phyloP scores from a whole-genome alignment of 2,113 vertebrate species.

The Xiphorhynchus elegans region DNA sequence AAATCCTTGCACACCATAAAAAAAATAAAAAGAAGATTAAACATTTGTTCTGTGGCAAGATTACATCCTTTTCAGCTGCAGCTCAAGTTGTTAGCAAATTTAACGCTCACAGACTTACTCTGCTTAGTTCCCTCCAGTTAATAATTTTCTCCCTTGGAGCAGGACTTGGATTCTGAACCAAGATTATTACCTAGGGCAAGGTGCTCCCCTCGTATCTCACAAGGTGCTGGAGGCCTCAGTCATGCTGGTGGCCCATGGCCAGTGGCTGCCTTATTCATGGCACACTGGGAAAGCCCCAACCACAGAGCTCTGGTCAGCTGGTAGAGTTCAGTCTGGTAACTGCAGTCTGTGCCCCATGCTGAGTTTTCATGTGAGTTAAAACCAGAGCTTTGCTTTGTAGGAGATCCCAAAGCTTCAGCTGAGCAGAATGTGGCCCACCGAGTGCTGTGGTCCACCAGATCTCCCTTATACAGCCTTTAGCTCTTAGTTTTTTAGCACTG shows the following conservation, averaged over 20 bases:
- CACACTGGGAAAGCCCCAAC: background rate
- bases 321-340: background rate
- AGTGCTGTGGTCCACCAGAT: background rate
- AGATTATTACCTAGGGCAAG: background rate
- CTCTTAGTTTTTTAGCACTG: background rate
- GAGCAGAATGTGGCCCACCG: background rate
- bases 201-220: background rate
- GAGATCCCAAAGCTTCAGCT: background rate
- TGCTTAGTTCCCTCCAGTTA: background rate
- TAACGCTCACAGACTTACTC: background rate
- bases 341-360: background rate
- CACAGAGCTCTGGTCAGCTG: background rate
- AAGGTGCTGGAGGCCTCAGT: background rate
- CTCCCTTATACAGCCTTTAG: background rate
- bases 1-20: background rate
- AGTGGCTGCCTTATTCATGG: fast-evolving
- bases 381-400: background rate
- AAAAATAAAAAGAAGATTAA: background rate
- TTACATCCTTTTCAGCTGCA: background rate
- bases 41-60: background rate
- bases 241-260: fast-evolving
- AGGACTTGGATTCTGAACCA: background rate
- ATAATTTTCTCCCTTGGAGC: background rate
- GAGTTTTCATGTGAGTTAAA: background rate
- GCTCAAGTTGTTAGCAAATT: background rate